Base-by-base conservation (phyloP, 1,140 invertebrate species). In the Druon quercuslanigerum region DNA sequence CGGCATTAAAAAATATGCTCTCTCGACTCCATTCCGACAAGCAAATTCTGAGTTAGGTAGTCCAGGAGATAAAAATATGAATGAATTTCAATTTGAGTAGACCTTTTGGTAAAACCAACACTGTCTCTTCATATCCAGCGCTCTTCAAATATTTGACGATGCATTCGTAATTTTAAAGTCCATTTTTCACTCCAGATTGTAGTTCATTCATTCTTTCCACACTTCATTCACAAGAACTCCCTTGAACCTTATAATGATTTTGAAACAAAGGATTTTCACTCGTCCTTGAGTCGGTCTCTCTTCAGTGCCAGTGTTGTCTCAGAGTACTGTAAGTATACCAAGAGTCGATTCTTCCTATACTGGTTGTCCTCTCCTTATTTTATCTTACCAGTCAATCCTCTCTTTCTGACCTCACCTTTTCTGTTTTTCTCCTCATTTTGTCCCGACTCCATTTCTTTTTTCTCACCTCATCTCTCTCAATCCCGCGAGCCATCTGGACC, bases 281-380 rank as follows among this genome's bases (percentile, higher is more conserved):
- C n/a, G 60, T 66, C 60, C 56, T 33, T 40, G 13, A 40, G 25
- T 66, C 14, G 25, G 25, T 66, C 60, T 40, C 60, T 66, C 60
- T 66, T 66, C 60, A 66, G 20, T 66, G 33, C 25, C 6, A 66
- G 60, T 66, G 60, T 66, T 66, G 25, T 66, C 25, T 66, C 25
- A 66, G 60, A 33, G 60, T 1, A 40, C 60, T 66, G 60, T 3
- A 66, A 66, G 60, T 14, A 46, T 46, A 20, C 60, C 14, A n/a
- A 25, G 40, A 66, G 25, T 25, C n/a, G 60, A 66, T 66, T 25
- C 56, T 66, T 66, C 60, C 60, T 25, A n/a, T 66, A 66, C 60
- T 66, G 60, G 60, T 66, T 40, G 25, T 66, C 60, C 60, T 66
- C 25, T 66, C 13, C 3, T 40, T 66, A 33, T 12, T 33, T 60